Base-by-base conservation (phyloP, 1,140 invertebrate genomes). In the Phocides pigmalion region DNA sequence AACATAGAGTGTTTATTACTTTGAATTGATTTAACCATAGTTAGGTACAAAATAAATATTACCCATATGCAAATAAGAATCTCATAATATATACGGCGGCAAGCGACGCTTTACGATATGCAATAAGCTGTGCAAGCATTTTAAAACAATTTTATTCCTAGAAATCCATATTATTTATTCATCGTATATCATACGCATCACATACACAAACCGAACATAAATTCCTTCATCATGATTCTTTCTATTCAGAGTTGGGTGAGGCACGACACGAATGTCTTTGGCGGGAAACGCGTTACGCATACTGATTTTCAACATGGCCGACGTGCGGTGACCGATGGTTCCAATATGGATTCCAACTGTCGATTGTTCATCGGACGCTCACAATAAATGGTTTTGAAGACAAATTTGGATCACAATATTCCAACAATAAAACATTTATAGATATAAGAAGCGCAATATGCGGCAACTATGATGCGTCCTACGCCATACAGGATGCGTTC, bases 221-320 rank as follows among this genome's bases (percentile, higher is more conserved):
- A 87, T 87, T 87, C 85, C 82, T 79, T 81, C 68, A 78, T 72
- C 76, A 82, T 88, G 83, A 89, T 88, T 88, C 82, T 81, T 84
- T 88, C 84, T 80, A 84, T 89, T 79, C 79, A 83, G 68, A 67
- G 76, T 72, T 84, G 81, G 85, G 74, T 74, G 82, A 81, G 79
- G 79, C 75, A 73, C 77, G 75, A 76, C 75, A 73, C 77, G 75
- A 76, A 79, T 72, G 75, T 80, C 83, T 87, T 87, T 78, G 84
- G 73, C 79, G 79, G 76, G 77, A 75, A 76, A 81, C 82, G 81
- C 72, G 78, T 46, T 46, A 35, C 15, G 76, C 80, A 82, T 79
- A 79, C 56, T 74, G 71, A 83, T 73, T 66, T 59, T 53, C 54
- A 69, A 72, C 61, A 72, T 66, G 70, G 70, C 49, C 68, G 72